Conservation (phyloP, 1,140 invertebrate genomes). For the Zaprionus nigranus region DNA sequence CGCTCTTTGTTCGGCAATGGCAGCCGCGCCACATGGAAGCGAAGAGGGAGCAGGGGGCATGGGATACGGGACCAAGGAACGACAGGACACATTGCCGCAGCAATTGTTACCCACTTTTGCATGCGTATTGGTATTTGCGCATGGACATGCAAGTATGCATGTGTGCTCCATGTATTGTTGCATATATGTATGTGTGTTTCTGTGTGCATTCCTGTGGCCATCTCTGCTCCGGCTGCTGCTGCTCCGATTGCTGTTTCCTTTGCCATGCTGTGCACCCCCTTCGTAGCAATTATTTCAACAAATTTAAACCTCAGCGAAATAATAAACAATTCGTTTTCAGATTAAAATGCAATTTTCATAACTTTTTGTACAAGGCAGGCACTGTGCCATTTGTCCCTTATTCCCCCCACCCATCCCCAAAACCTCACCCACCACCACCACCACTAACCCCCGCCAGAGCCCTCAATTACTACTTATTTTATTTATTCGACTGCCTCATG, state of each 20-base stretch:
- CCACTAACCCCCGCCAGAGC: conserved; percentile 34
- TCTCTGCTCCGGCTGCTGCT: conserved; percentile 38
- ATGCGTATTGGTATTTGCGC: conserved; percentile 37
- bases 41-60: conserved; percentile 20
- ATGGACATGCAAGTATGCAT: conserved; percentile 1
- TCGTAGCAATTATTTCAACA: conserved; percentile 81
- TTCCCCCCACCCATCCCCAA: background rate
- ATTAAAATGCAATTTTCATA: conserved; percentile 84
- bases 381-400: conserved; percentile 8
- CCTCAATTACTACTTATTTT: conserved; percentile 81
- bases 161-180: conserved; percentile 53
- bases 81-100: conserved; percentile 43
- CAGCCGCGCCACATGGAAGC: conserved; percentile 30
- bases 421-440: conserved; percentile 11
- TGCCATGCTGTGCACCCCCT: conserved; percentile 36
- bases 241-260: conserved; percentile 74
- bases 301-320: conserved; percentile 83
- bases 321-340: conserved; percentile 83
- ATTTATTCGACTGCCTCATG: conserved; percentile 74
- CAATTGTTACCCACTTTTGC: conserved; percentile 48
- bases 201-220: conserved; percentile 53
- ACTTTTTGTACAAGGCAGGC: conserved; percentile 71
- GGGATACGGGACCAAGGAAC: conserved; percentile 16
- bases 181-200: conserved; percentile 12
- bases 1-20: conserved; percentile 70